Percentiles rank a stretch among this genome's conserved stretches.
These are phyloP conservation scores for Rhopilema esculentum DNA, from an alignment of 30 jellyfish, hydroid and myxozoan species.

Conservation along the genomic window DNA sequence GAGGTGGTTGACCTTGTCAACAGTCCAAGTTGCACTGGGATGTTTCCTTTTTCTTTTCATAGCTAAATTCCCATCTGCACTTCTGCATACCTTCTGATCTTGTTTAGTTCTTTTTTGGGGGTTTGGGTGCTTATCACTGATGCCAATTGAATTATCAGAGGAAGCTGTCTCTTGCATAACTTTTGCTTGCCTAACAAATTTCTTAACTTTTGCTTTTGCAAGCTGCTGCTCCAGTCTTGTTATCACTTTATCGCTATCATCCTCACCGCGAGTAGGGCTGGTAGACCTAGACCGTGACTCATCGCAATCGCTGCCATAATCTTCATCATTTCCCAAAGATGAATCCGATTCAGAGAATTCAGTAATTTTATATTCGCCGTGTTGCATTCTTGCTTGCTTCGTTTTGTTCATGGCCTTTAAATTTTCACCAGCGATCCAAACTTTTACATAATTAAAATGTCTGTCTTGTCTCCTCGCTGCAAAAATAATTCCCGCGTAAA, in stretches of 20 bases:
- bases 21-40: constrained; percentile 28
- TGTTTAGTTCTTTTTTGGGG: not conserved
- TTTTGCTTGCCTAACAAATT: not conserved
- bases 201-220: constrained; percentile 7
- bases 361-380: constrained; percentile 7
- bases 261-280: not conserved
- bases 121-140: constrained; percentile 10
- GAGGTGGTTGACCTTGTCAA: constrained; percentile 28
- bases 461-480: not conserved
- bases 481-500: not conserved
- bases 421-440: constrained; percentile 7
- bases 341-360: constrained; percentile 36
- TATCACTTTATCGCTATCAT: not conserved
- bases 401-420: constrained; percentile 12
- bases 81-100: constrained; percentile 9
- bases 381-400: constrained; percentile 14
- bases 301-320: constrained; percentile 25
- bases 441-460: constrained; percentile 3
- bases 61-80: not conserved
- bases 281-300: not conserved
- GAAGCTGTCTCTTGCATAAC: constrained; percentile 13
- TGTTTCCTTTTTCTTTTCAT: not conserved
- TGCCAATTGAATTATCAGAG: constrained; percentile 15
- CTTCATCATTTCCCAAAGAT: constrained; percentile 34
- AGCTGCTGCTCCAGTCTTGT: constrained; percentile 6